A percentile compares a stretch with the other conserved stretches of the same genome.
phyloP scores from a whole-genome alignment of 2,888 invertebrate genomes.

The Rhodophaea formosa region DNA sequence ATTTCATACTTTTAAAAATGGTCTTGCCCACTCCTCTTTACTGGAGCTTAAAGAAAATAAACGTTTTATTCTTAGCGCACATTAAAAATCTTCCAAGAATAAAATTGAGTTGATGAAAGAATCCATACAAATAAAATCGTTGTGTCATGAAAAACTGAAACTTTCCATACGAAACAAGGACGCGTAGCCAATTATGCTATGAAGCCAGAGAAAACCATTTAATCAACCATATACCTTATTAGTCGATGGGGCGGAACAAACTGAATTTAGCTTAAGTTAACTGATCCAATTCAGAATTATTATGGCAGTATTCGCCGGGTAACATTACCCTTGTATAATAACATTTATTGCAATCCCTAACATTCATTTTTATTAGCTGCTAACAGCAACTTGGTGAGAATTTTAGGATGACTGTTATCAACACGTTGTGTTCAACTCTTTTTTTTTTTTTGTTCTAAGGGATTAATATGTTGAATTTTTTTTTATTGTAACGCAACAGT shows the following conservation, averaged over 20 bases:
- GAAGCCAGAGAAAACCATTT: neutral
- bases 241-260: neutral
- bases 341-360: slow-evolving; percentile 25
- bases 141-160: neutral
- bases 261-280: neutral
- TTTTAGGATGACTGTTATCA: neutral
- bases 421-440: neutral
- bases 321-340: slow-evolving; percentile 38
- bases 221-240: neutral
- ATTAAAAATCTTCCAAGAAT: too few relatives aligned
- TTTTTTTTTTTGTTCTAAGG: too few relatives aligned
- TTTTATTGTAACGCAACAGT: too few relatives aligned
- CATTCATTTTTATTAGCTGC: slow-evolving; percentile 39
- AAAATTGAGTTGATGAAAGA: too few relatives aligned
- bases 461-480: too few relatives aligned
- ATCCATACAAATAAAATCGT: too few relatives aligned
- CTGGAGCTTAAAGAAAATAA: too few relatives aligned
- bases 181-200: slow-evolving; percentile 28
- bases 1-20: too few relatives aligned
- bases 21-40: too few relatives aligned
- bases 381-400: neutral
- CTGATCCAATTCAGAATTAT: slow-evolving; percentile 41
- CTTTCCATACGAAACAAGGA: slow-evolving; percentile 41
- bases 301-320: slow-evolving; percentile 42
- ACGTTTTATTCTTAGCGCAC: too few relatives aligned